These are phyloP conservation scores for Anorthoa munda DNA, from an alignment of 2,888 invertebrate species.

Conservation along the genomic window DNA sequence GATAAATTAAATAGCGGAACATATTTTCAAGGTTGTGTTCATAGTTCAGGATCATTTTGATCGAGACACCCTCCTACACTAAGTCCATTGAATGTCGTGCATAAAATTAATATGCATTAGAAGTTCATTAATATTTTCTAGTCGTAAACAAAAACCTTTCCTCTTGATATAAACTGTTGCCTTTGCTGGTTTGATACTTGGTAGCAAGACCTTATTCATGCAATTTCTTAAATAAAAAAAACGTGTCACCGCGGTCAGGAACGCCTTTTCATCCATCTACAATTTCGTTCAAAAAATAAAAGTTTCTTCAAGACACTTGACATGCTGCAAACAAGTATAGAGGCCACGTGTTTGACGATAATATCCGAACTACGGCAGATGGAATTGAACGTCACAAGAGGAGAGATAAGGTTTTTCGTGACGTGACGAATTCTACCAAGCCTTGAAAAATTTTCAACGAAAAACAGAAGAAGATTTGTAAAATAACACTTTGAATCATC, in stretches of 20 bases:
- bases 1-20: slow-evolving; percentile 13
- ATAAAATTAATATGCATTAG: slow-evolving; percentile 38
- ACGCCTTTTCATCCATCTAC: too few relatives aligned
- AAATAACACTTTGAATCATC: slow-evolving; percentile 4
- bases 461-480: background rate
- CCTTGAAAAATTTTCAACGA: background rate
- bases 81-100: slow-evolving; percentile 7
- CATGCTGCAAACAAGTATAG: too few relatives aligned
- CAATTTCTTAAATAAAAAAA: too few relatives aligned
- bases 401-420: too few relatives aligned
- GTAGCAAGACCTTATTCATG: background rate
- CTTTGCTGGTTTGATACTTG: background rate
- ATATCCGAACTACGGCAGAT: too few relatives aligned
- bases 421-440: too few relatives aligned
- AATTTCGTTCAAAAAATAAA: too few relatives aligned
- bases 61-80: background rate
- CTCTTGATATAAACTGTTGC: background rate
- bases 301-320: too few relatives aligned
- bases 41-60: slow-evolving; percentile 25
- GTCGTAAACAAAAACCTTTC: background rate
- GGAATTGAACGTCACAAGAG: too few relatives aligned
- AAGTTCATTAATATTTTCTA: background rate
- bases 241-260: too few relatives aligned
- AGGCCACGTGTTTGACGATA: too few relatives aligned
- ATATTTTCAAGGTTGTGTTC: slow-evolving; percentile 27